Evolutionary conservation across 2,113 vertebrate genomes (phyloP), one percentile per base, ranked within the genome.

Genomic region (Mus pahari): DNA sequence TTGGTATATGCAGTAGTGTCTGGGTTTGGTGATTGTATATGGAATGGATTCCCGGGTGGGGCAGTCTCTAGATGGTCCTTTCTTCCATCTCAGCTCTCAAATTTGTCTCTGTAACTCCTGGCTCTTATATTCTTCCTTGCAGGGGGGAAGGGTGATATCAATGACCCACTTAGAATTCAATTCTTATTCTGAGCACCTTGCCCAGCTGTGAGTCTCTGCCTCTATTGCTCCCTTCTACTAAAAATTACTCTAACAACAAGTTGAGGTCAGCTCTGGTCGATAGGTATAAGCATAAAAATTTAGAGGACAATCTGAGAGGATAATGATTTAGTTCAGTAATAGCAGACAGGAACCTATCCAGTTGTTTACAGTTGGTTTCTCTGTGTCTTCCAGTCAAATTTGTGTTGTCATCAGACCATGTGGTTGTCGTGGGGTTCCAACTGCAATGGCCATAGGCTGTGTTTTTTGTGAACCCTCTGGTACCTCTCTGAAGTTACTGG

Each of bases 111-210:
- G 48, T 48, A 48, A 48, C 48, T 4, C 48, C 33, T 24, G 39
- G 12, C 22, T 42, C 55, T 60, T 24, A 26, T 22, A 82, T 60
- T 39, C 6, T 42, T 36, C 39, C n/a, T 62, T 42, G 3, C 7
- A 9, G 1, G 5, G 5, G 53, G 0, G 5, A 10, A 10, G 14
- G 7, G 14, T 84, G 55, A 26, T 60, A 26, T 13, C 7, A n/a
- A 36, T 58, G 11, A 26, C 12, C 13, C n/a, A 17, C 10, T 42
- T 45, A 64, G 14, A 24, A 17, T 14, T 39, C n/a, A 22, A 22
- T n/a, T 82, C 22, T 14, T n/a, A 9, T 62, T 83, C n/a, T 42
- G 3, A 28, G 13, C 58, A 42, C 58, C 26, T 42, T 17, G 81
- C 28, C 13, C n/a, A 83, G 13, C 24, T 62, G 0, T 39, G 58